These are phyloP conservation scores for Galaxea fascicularis DNA, from an alignment of 92 coral and sea anemone genomes.

Conservation along the genomic window DNA sequence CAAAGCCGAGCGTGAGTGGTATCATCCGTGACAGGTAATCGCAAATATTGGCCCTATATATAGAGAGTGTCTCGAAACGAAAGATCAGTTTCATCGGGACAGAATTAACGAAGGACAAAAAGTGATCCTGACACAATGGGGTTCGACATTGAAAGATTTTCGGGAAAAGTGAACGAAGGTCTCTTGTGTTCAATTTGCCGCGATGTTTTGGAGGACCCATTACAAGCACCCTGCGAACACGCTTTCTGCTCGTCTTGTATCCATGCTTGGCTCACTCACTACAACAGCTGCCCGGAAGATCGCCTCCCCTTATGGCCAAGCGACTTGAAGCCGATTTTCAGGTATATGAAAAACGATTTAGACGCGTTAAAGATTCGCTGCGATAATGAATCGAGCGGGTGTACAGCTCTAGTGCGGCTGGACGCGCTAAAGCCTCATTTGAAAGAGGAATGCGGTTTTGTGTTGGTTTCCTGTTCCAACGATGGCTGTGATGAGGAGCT, in stretches of 20 bases:
- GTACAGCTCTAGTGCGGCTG: conserved; percentile 76
- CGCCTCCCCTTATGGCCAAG: conserved; percentile 90
- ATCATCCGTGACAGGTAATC: conserved; percentile 15
- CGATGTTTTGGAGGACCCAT: conserved; percentile 88
- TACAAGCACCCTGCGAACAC: conserved; percentile 91
- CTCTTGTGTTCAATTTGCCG: conserved; percentile 91
- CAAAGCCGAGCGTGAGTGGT: neutral
- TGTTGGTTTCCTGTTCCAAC: conserved; percentile 74
- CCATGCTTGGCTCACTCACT: conserved; percentile 85
- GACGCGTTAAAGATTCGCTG: conserved; percentile 83
- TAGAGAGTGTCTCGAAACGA: neutral
- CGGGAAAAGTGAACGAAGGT: conserved; percentile 81
- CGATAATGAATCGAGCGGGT: conserved; percentile 82
- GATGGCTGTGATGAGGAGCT: conserved; percentile 79
- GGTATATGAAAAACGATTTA: conserved; percentile 89
- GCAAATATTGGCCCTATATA: conserved; percentile 28
- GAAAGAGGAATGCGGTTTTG: conserved; percentile 86
- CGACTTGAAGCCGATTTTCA: conserved; percentile 85
- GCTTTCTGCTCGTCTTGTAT: conserved; percentile 86
- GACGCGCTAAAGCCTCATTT: conserved; percentile 78
- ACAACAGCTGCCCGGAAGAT: conserved; percentile 90
- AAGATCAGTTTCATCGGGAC: neutral
- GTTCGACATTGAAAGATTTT: conserved; percentile 88
- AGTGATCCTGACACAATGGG: conserved; percentile 67
- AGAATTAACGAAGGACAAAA: conserved; percentile 5